Evolutionary conservation across 2,888 invertebrate species (phyloP).

Genomic region (Aproaerema taeniolella): DNA sequence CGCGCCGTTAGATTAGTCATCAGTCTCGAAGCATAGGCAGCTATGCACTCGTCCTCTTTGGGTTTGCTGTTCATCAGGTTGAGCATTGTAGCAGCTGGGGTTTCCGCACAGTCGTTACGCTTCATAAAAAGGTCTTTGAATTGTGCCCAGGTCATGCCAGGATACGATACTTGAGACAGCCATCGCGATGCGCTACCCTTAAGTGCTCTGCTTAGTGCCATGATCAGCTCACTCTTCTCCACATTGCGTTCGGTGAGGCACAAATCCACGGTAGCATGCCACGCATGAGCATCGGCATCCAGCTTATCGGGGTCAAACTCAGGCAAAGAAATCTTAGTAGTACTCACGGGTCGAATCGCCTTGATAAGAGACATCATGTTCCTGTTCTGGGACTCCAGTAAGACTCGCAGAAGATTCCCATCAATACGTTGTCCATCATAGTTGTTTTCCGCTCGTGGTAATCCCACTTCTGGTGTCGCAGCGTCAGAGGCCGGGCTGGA

Average conservation of each 20-base stretch:
- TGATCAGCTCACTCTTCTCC: slow-evolving; percentile 14
- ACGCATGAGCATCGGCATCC: slow-evolving; percentile 1
- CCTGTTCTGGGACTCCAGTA: background rate
- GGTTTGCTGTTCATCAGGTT: slow-evolving; percentile 1
- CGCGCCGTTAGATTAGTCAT: background rate
- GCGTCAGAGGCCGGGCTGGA: background rate
- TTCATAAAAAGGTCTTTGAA: slow-evolving; percentile 16
- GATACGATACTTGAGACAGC: slow-evolving; percentile 14
- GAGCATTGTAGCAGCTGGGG: slow-evolving; percentile 1
- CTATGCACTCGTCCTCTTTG: slow-evolving; percentile 2
- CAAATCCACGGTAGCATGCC: slow-evolving; percentile 15
- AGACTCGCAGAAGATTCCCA: background rate
- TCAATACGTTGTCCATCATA: background rate
- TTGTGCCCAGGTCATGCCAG: slow-evolving; percentile 18
- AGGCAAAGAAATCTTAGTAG: slow-evolving; percentile 6
- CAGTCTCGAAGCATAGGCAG: background rate
- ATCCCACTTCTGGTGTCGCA: slow-evolving; percentile 1
- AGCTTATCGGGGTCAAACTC: slow-evolving; percentile 15
- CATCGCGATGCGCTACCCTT: slow-evolving; percentile 16
- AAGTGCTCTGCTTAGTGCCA: slow-evolving; percentile 17
- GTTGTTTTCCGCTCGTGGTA: background rate
- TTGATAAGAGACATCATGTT: background rate
- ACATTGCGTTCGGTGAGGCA: slow-evolving; percentile 15
- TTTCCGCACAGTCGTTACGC: slow-evolving; percentile 3
- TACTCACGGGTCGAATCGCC: background rate